These are phyloP conservation scores for Epinotia nisella DNA, from an alignment of 2,888 invertebrate species.

Conservation along the genomic window DNA sequence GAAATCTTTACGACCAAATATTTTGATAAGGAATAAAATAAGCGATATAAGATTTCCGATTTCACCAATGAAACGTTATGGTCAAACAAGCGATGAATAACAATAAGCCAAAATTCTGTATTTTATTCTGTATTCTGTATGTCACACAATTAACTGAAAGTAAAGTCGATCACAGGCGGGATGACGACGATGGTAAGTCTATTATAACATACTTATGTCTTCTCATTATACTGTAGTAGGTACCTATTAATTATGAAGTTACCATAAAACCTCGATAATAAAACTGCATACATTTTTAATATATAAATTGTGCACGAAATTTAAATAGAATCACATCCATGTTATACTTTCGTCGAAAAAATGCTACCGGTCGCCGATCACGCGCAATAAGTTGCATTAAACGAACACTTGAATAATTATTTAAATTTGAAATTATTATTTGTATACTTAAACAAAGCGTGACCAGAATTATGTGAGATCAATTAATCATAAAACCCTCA, in stretches of 20 bases:
- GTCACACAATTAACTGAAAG: slow-evolving; percentile 22
- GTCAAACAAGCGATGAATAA: slow-evolving; percentile 19
- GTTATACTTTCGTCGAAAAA: too few relatives aligned
- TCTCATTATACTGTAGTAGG: not conserved
- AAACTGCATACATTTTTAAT: too few relatives aligned
- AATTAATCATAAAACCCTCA: too few relatives aligned
- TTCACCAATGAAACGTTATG: slow-evolving; percentile 24
- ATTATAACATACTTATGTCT: not conserved
- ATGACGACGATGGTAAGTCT: slow-evolving; percentile 28
- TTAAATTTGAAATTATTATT: too few relatives aligned
- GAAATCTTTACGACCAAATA: slow-evolving; percentile 29
- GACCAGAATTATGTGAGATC: too few relatives aligned
- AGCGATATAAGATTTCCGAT: slow-evolving; percentile 24
- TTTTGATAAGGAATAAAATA: slow-evolving; percentile 36
- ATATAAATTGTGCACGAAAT: too few relatives aligned
- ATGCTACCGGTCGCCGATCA: too few relatives aligned
- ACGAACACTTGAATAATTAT: too few relatives aligned
- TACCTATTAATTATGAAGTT: not conserved
- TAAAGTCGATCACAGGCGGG: slow-evolving; percentile 6
- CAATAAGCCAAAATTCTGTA: slow-evolving; percentile 7
- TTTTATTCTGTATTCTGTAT: slow-evolving; percentile 18
- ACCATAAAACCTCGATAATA: too few relatives aligned
- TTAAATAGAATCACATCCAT: too few relatives aligned
- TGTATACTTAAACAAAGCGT: too few relatives aligned
- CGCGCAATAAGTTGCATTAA: too few relatives aligned